A percentile compares a stretch with the other conserved stretches of the same genome.
Evolutionary conservation across 2,888 invertebrate genomes (phyloP).

Genomic region (Cantharis rufa): DNA sequence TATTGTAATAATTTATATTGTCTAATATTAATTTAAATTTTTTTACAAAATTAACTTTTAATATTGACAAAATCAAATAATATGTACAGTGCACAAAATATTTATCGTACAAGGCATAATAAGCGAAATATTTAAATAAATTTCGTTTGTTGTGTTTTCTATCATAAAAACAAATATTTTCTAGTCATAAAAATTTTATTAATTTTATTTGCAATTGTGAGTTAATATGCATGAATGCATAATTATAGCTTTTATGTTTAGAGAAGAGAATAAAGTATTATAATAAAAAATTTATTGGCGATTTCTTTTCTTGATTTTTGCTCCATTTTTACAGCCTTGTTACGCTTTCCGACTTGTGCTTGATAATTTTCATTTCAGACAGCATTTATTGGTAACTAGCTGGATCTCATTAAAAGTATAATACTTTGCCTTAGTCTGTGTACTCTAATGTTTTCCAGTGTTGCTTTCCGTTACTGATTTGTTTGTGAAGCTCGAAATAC

Average conservation of each 20-base stretch:
- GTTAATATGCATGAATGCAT: slow-evolving; percentile 1
- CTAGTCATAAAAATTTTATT: neutral
- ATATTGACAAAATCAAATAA: neutral
- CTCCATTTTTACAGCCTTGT: no score
- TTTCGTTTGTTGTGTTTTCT: neutral
- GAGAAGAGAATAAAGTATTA: neutral
- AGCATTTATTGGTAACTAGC: no score
- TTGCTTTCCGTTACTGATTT: no score
- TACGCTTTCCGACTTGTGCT: no score
- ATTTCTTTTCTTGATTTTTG: neutral
- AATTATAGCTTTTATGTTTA: slow-evolving; percentile 2
- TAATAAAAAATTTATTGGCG: neutral
- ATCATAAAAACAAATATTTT: neutral
- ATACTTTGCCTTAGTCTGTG: no score
- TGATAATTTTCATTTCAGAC: no score
- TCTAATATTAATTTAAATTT: neutral
- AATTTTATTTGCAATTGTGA: neutral
- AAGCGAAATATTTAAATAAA: neutral
- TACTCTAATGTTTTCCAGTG: no score
- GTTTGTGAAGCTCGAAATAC: no score
- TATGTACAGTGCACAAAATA: neutral
- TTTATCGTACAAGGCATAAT: neutral
- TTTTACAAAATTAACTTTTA: neutral
- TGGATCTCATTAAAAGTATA: no score
- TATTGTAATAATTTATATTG: neutral